Evolutionary conservation across 2,113 vertebrate genomes (phyloP), one percentile per base, ranked within the genome.

Genomic region (Hoplias malabaricus): DNA sequence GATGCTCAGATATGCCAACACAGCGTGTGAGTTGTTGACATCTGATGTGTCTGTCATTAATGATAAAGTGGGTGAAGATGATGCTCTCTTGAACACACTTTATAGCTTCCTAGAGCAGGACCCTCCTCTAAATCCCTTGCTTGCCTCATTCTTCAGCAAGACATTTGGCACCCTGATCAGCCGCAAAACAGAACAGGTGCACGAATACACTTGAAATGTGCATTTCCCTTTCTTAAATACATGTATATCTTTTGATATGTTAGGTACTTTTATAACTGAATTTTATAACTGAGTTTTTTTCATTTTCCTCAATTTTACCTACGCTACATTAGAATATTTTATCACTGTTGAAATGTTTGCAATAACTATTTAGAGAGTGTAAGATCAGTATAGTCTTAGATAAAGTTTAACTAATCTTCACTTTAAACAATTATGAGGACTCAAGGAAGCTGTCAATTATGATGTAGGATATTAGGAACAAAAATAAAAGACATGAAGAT

Each of bases 131-230:
- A 99, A 99, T 83, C 96, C 97, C 2, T 89, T 99, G 80, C 93
- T 99, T 7, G 96, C 97, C 90, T 98, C 97, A 82, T 99, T 99
- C 90, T 98, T 98, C 91, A 99, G 96, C 91, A 99, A 98, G 91
- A 96, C 96, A 53, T 94, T 98, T 0, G 96, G 97, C 80, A 97
- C 91, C 75, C 95, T 99, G 83, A 97, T 99, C 33, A 94, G 93
- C 59, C 92, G 96, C 21, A 98, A 98, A 87, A 94, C 97, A 0
- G 96, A 98, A 34, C 97, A 99, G 95, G 97, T 99, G 67, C 62
- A 5, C 33, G 14, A 23, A 69, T 23, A 11, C 59, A 61, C 29
- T 19, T n/a, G 10, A 7, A 33, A 11, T 31, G 1, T 25, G 27
- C 27, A 7, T 14, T 29, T 16, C 31, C 4, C 9, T 34, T 4